Conservation (phyloP, 2,888 invertebrate genomes). For the Ypsolopha sequella region DNA sequence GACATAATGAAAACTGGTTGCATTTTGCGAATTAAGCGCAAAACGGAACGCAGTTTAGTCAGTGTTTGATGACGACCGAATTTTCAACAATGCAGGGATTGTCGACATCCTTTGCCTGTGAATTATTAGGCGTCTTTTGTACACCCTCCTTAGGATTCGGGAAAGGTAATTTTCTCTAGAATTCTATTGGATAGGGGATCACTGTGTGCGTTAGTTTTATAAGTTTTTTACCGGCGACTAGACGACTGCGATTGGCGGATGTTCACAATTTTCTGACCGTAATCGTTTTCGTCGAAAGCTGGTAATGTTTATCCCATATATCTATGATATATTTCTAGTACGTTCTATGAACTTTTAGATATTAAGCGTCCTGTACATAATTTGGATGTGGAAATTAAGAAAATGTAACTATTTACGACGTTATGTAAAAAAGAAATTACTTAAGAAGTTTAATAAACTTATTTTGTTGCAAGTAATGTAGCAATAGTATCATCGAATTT, state of each 20-base stretch:
- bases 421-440: too few species aligned
- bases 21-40: conserved; percentile 38
- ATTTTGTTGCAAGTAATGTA: conserved; percentile 4
- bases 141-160: conserved; percentile 58
- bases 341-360: conserved; percentile 91
- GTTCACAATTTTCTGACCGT: conserved; percentile 16
- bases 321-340: conserved; percentile 98
- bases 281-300: conserved; percentile 54
- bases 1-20: conserved; percentile 39
- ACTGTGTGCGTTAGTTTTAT: conserved; percentile 40
- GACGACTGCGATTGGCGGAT: conserved; percentile 22
- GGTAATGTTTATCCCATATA: conserved; percentile 95
- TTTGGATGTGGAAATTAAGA: conserved; percentile 5
- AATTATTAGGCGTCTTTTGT: conserved; percentile 37
- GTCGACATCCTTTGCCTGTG: conserved; percentile 20
- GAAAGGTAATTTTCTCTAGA: conserved; percentile 70
- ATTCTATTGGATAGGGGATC: conserved; percentile 55
- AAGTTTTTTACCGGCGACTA: conserved; percentile 60
- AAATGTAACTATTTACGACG: background rate
- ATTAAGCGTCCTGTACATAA: conserved; percentile 36
- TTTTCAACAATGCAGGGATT: conserved; percentile 25
- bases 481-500: conserved; percentile 11
- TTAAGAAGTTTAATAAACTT: background rate
- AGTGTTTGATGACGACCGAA: conserved; percentile 25
- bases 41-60: conserved; percentile 41